Percentiles rank a stretch among this genome's conserved stretches.
These are phyloP conservation scores for Tanytarsus gracilentus DNA, from an alignment of 2,888 invertebrate genomes.

Conservation along the genomic window DNA sequence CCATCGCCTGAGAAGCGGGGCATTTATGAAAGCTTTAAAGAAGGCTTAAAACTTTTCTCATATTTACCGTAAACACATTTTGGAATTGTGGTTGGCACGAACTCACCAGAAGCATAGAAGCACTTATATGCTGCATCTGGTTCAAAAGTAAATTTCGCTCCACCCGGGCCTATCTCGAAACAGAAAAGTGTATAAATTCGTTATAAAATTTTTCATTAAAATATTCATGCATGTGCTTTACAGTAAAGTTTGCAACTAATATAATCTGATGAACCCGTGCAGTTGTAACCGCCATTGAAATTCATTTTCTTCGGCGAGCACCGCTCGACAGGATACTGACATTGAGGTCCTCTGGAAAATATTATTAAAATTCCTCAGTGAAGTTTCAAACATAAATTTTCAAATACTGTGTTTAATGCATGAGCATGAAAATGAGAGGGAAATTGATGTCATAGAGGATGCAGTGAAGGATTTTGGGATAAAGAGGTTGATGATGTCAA, in stretches of 20 bases:
- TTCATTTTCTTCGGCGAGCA: conserved; percentile 55
- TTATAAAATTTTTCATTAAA: too few species aligned
- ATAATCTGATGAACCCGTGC: conserved; percentile 52
- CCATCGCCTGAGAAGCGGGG: not conserved
- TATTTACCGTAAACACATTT: conserved; percentile 58
- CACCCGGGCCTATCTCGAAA: conserved; percentile 46
- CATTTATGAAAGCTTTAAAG: not conserved
- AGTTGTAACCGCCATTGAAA: conserved; percentile 70
- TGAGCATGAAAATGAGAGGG: too few species aligned
- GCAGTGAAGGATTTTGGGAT: too few species aligned
- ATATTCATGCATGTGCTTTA: not conserved
- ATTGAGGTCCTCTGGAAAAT: conserved; percentile 35
- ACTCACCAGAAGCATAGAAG: conserved; percentile 54
- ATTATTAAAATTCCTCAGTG: too few species aligned
- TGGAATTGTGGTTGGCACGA: conserved; percentile 60
- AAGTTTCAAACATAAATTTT: too few species aligned
- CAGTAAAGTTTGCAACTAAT: conserved; percentile 60
- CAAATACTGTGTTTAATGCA: too few species aligned
- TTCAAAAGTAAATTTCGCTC: conserved; percentile 52
- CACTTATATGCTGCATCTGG: conserved; percentile 58
- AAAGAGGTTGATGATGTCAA: too few species aligned
- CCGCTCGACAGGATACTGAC: conserved; percentile 44
- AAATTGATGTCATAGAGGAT: too few species aligned
- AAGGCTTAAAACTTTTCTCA: not conserved
- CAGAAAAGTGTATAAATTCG: too few species aligned